Base-by-base conservation (phyloP, 2,113 vertebrate species). In the Lepidiolamprologus cunningtoni region DNA sequence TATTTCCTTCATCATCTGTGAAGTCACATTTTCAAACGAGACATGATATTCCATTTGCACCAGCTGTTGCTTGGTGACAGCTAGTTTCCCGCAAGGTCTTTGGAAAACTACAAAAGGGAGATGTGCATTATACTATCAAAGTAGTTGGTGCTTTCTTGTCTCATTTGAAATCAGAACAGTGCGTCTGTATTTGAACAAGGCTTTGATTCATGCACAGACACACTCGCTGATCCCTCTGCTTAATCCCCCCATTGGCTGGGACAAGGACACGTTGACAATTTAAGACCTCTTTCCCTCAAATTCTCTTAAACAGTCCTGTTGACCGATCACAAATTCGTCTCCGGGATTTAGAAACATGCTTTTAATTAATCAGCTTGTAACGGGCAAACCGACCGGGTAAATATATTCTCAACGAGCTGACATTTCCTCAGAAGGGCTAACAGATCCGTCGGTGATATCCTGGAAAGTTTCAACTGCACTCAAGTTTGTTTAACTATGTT, bases 211-310 rank as follows among this genome's bases (percentile, higher is more conserved):
- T 97, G 97, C 97, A 90, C 84, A 92, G 93, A 92, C 97, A 97
- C 97, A 96, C 95, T 91, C 95, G 88, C 91, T 96, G 94, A 97
- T 96, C 96, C 96, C 92, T 4, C 68, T 31, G 91, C 91, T 92
- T 97, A 97, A 97, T 96, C 95, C 96, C 91, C 94, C 94, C 91
- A 92, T 95, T 95, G 95, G 92, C 88, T 90, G 86, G 93, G 96
- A 97, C 96, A 97, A 97, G 97, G 96, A 96, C 96, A 96, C 84
- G 83, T 91, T 97, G 97, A 97, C 96, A 97, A 90, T 96, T 96
- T 97, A 97, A 97, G 95, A 95, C 95, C 92, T 92, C 87, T 91
- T 91, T 96, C 94, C 91, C 91, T 94, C 92, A 93, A 94, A 94
- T 85, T 93, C 92, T 88, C 88, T 90, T 87, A 91, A 93, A 93